phyloP scores from a whole-genome alignment of 2,113 vertebrate species.

The Thamnophis sirtalis region DNA sequence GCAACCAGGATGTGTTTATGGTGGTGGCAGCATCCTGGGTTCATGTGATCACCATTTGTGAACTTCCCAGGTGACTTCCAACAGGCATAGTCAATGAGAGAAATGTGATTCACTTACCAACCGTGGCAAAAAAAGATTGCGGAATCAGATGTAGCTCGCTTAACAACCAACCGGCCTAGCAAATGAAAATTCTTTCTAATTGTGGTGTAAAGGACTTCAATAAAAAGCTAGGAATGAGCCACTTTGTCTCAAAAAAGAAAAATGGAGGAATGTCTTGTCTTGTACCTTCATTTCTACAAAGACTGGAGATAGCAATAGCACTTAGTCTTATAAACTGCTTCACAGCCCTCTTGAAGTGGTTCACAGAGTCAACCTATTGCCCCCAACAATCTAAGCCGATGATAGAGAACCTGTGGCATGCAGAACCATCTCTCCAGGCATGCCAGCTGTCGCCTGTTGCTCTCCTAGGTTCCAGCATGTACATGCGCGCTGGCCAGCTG shows the following conservation, averaged over 20 bases:
- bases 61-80: neutral
- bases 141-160: neutral
- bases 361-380: neutral
- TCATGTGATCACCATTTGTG: neutral
- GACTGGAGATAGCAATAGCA: neutral
- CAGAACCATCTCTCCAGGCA: too few relatives aligned
- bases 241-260: neutral
- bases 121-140: neutral
- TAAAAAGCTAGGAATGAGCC: neutral
- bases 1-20: neutral
- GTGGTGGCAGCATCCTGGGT: neutral
- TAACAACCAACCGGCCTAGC: neutral
- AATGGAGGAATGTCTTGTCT: neutral
- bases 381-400: too few relatives aligned
- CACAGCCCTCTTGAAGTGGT: neutral
- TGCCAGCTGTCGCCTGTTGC: too few relatives aligned
- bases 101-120: neutral
- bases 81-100: neutral
- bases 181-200: neutral
- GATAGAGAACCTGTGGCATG: too few relatives aligned
- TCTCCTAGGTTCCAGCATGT: too few relatives aligned
- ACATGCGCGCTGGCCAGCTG: too few relatives aligned
- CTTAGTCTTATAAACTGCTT: neutral
- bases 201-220: neutral
- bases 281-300: neutral